A percentile compares a stretch with the other conserved stretches of the same genome.
phyloP scores from a whole-genome alignment of 2,113 vertebrate genomes.

The Syngnathus scovelli region DNA sequence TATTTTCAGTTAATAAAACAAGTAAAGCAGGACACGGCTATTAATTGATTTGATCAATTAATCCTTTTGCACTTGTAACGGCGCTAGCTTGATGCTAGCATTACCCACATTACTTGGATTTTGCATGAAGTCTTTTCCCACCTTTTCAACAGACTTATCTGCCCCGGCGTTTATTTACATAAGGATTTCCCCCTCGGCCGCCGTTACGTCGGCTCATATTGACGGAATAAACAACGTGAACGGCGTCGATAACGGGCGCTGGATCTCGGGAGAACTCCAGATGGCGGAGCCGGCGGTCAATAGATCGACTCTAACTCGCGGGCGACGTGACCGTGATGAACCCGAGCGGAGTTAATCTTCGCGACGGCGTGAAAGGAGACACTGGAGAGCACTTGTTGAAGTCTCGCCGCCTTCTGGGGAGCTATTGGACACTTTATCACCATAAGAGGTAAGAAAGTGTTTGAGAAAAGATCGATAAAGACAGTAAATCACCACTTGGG shows the following conservation, averaged over 20 bases:
- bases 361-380: background rate
- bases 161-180: background rate
- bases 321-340: background rate
- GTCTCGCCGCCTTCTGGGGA: background rate
- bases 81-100: background rate
- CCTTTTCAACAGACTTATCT: background rate
- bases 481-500: conserved; percentile 16
- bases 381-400: conserved; percentile 1
- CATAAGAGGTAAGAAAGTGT: conserved; percentile 28
- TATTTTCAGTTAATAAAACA: no score
- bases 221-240: background rate
- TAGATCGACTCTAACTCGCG: background rate
- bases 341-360: background rate
- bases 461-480: conserved; percentile 14
- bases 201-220: background rate
- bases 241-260: background rate
- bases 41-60: no score
- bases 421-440: conserved; percentile 16
- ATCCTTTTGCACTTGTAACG: no score
- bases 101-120: background rate
- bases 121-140: background rate
- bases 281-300: background rate
- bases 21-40: no score
- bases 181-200: background rate
- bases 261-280: background rate